A percentile compares a stretch with the other conserved stretches of the same genome.
These are phyloP conservation scores for Campoletis raptor DNA, from an alignment of 2,888 invertebrate genomes.

Conservation along the genomic window DNA sequence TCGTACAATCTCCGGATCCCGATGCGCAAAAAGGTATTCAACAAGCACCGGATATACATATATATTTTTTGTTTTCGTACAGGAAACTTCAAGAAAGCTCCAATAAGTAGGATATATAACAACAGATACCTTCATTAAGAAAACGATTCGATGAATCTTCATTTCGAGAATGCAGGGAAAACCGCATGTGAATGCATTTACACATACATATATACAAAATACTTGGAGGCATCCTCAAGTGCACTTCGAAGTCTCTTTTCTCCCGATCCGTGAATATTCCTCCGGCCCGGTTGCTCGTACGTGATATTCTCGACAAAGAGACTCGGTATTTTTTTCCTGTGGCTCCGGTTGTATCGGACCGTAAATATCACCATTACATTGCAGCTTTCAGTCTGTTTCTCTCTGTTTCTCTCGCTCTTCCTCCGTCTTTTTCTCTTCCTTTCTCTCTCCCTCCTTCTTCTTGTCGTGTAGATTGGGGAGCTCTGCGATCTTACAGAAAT, in stretches of 20 bases:
- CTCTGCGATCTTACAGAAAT: conserved; percentile 58
- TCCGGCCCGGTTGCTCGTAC: conserved; percentile 43
- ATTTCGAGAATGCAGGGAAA: background rate
- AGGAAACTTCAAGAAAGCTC: background rate
- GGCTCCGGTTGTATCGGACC: conserved; percentile 83
- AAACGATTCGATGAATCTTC: background rate
- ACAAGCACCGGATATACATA: too few species aligned
- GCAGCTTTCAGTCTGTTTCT: conserved; percentile 51
- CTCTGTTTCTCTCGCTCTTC: background rate
- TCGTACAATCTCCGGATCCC: conserved; percentile 28
- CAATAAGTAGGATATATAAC: too few species aligned
- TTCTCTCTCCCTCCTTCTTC: background rate
- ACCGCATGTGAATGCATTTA: conserved; percentile 12
- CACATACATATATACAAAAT: background rate
- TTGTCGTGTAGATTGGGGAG: conserved; percentile 41
- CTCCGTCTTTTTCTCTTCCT: background rate
- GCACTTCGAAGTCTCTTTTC: conserved; percentile 34
- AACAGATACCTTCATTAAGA: background rate
- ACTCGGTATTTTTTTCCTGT: conserved; percentile 74
- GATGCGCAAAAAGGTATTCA: background rate
- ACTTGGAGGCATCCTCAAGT: conserved; percentile 26
- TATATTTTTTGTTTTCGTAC: background rate
- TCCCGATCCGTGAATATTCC: conserved; percentile 27
- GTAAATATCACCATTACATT: conserved; percentile 83
- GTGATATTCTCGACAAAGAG: conserved; percentile 25